Evolutionary conservation across 2,888 invertebrate species (phyloP).

Genomic region (Auanema freiburgensis): DNA sequence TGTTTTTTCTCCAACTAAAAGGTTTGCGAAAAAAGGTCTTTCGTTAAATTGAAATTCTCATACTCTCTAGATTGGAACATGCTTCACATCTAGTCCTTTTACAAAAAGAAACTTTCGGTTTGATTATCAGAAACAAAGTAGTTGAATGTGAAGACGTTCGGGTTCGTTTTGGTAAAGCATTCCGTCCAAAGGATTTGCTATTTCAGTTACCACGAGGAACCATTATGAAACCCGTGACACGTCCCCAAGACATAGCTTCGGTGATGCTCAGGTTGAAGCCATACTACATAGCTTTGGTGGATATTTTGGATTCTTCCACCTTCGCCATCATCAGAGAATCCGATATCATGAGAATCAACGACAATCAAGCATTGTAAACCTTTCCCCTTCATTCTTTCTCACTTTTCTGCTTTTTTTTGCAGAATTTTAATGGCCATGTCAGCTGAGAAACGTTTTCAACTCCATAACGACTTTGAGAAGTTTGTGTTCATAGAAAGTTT

Average conservation of each 20-base stretch:
- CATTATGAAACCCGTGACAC: conserved; percentile 9
- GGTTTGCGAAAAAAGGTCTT: too few relatives aligned
- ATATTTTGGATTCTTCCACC: conserved; percentile 7
- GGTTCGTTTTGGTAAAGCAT: not conserved
- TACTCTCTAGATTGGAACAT: too few relatives aligned
- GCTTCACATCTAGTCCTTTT: too few relatives aligned
- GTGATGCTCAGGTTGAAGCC: not conserved
- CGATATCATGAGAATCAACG: conserved; percentile 17
- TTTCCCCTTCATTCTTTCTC: not conserved
- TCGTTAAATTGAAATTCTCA: too few relatives aligned
- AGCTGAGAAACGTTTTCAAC: conserved; percentile 15
- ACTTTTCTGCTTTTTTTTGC: not conserved
- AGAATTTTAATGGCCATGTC: conserved; percentile 13
- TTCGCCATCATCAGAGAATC: conserved; percentile 10
- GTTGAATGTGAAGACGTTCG: not conserved
- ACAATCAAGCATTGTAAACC: conserved; percentile 16
- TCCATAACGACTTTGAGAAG: conserved; percentile 16
- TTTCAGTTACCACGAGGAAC: conserved; percentile 11
- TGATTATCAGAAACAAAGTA: too few relatives aligned
- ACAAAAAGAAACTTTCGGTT: too few relatives aligned
- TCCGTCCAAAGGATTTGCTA: not conserved
- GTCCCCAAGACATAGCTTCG: not conserved
- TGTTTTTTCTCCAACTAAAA: too few relatives aligned
- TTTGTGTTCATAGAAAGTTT: conserved; percentile 18
- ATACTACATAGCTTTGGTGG: not conserved